Evolutionary conservation across 2,113 vertebrate species (phyloP).

Genomic region (Atrichornis clamosus): DNA sequence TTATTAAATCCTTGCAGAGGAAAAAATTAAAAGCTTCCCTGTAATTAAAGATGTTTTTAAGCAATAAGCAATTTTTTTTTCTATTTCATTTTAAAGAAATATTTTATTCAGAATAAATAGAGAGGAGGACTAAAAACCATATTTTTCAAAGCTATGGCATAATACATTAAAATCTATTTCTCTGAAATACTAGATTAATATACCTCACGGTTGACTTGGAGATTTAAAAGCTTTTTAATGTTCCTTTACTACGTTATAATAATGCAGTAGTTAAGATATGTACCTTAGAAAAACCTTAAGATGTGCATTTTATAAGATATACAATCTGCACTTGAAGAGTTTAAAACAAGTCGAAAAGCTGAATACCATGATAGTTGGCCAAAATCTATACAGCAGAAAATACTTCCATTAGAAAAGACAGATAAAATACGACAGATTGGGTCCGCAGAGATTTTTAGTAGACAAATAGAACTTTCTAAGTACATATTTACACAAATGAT

Average conservation of each 20-base stretch:
- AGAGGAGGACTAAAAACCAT: background rate
- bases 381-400: background rate
- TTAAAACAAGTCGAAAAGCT: background rate
- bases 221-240: background rate
- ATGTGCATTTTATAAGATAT: background rate
- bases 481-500: background rate
- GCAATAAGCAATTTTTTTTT: background rate
- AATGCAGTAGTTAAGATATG: background rate
- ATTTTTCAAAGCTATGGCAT: background rate
- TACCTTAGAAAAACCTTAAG: background rate
- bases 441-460: background rate
- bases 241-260: background rate
- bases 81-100: background rate
- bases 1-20: background rate
- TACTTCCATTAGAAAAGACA: background rate
- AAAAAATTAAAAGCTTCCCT: background rate
- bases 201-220: background rate
- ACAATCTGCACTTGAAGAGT: background rate
- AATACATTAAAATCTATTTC: background rate
- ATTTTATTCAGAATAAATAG: background rate
- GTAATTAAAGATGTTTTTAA: background rate
- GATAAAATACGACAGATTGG: background rate
- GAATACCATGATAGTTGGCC: background rate
- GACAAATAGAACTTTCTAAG: background rate
- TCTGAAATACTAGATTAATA: background rate